Conservation (phyloP, 2,888 invertebrate species). For the Rhagium mordax region DNA sequence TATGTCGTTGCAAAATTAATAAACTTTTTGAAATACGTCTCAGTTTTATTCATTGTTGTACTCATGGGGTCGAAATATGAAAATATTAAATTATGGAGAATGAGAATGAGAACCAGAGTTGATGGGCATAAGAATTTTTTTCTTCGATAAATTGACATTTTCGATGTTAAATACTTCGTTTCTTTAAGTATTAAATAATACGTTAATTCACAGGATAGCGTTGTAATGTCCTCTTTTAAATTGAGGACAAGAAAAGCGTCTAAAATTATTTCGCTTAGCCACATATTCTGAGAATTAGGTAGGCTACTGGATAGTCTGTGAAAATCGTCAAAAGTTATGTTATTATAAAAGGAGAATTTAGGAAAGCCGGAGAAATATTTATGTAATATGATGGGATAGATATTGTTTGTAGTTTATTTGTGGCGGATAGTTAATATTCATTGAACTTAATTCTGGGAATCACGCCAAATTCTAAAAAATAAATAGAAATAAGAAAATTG, state of each 20-base stretch:
- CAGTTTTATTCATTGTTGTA: neutral
- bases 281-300: neutral
- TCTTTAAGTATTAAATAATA: neutral
- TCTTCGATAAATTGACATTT: neutral
- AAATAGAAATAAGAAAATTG: no score
- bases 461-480: no score
- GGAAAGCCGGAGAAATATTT: neutral
- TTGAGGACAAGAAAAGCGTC: neutral
- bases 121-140: neutral
- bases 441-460: no score
- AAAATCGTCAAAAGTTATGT: neutral
- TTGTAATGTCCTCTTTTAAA: neutral
- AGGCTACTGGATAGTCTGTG: neutral
- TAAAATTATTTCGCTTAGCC: neutral
- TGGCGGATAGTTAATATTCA: no score
- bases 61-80: neutral
- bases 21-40: neutral
- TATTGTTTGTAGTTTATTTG: no score
- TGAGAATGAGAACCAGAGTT: neutral
- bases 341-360: neutral
- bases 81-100: neutral
- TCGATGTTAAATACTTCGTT: neutral
- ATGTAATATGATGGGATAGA: neutral
- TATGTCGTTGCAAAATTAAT: neutral
- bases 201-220: neutral